Percentiles rank a stretch among this genome's conserved stretches.
Conservation (phyloP, 2,113 vertebrate genomes). For the Myotis lucifugus region DNA sequence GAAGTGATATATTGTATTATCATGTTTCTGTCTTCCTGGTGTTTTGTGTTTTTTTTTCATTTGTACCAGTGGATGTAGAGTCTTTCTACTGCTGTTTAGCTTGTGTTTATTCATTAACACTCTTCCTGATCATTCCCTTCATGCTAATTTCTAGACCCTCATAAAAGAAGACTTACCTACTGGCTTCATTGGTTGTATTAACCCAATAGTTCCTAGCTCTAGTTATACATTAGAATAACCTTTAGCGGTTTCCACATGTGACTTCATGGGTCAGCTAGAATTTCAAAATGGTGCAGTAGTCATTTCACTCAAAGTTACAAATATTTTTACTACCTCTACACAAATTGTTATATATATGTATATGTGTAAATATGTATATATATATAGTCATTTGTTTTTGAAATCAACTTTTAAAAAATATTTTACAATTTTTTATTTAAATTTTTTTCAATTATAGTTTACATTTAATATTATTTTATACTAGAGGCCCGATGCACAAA, state of each 20-base stretch:
- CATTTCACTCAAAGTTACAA: neutral
- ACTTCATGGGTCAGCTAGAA: neutral
- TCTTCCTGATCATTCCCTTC: neutral
- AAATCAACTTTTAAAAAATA: neutral
- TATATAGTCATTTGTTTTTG: neutral
- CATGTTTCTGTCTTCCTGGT: neutral
- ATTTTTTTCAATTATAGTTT: neutral
- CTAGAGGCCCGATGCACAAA: too few relatives aligned
- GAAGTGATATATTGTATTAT: neutral
- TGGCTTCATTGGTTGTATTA: neutral
- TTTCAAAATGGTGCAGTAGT: neutral
- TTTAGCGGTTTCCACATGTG: neutral
- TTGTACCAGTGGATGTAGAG: neutral
- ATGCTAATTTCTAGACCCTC: neutral
- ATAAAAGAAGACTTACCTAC: neutral
- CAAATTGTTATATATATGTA: neutral
- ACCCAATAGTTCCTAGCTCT: neutral
- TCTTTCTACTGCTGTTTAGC: neutral
- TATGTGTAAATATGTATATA: neutral
- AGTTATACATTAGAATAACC: neutral
- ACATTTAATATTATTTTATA: neutral
- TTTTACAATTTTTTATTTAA: neutral
- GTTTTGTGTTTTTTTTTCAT: neutral
- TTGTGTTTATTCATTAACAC: slow-evolving; percentile 25
- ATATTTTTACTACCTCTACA: neutral